These are phyloP conservation scores for Zaprionus inermis DNA, from an alignment of 1,140 invertebrate genomes.

Conservation along the genomic window DNA sequence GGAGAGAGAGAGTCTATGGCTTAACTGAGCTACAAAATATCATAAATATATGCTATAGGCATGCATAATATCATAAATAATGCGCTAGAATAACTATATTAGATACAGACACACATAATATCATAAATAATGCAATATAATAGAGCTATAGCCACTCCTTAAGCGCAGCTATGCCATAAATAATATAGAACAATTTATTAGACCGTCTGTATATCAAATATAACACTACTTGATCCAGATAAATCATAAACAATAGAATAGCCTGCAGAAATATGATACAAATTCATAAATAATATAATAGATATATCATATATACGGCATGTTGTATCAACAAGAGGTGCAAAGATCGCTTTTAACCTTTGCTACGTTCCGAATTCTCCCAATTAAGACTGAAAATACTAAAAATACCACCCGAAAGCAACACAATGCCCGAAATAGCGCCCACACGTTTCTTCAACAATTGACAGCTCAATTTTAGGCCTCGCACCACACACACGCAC, in stretches of 20 bases:
- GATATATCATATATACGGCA: neutral
- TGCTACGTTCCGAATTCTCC: conserved; percentile 13
- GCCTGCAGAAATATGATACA: too few species aligned
- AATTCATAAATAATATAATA: neutral
- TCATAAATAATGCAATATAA: neutral
- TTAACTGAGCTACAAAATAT: neutral
- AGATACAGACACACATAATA: neutral
- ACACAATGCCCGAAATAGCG: conserved; percentile 68
- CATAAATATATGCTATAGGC: too few species aligned
- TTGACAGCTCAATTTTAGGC: conserved; percentile 78
- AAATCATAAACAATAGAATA: neutral
- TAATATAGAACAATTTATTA: too few species aligned
- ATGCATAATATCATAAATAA: too few species aligned
- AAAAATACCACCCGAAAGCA: conserved; percentile 39
- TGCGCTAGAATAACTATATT: too few species aligned
- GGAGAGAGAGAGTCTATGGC: neutral
- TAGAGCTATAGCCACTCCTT: too few species aligned
- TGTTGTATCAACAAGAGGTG: neutral
- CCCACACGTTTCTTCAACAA: conserved; percentile 61
- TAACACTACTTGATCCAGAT: neutral
- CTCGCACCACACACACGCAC: conserved; percentile 30
- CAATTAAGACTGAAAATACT: conserved; percentile 30
- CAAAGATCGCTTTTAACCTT: conserved; percentile 23
- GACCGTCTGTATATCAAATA: neutral
- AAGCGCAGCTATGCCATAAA: too few species aligned